Base-by-base conservation (phyloP, 2,113 vertebrate species). In the Burhinus bistriatus region DNA sequence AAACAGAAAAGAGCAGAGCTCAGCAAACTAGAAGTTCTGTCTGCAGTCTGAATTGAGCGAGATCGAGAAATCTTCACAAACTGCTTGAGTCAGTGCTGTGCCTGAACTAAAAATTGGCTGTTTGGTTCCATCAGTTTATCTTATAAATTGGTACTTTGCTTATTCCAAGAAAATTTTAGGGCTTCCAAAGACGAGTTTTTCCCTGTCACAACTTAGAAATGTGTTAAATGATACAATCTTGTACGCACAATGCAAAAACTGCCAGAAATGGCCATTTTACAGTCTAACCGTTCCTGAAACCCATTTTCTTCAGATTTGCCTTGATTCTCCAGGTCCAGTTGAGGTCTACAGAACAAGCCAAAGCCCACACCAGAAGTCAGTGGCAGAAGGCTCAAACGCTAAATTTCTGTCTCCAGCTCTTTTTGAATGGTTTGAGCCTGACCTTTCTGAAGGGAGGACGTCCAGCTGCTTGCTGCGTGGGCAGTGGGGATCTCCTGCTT, bases 401-500 rank as follows among this genome's bases (percentile, higher is more conserved):
- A 91, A 83, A 83, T 55, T 18, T 54, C 25, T 42, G 5, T 47
- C 32, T 83, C 30, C 18, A 52, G 4, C 7, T 85, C 30, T 90
- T 57, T 52, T 38, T 2, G 5, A 47, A 44, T 47, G 4, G 3
- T 80, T 68, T 47, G 34, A 47, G 6, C 11, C 8, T 22, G 34
- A 15, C 11, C 49, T 65, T 83, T 69, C 38, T 44, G 27, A 34
- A 1, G 2, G 40, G 15, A 93, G 3, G 12, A 52, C 15, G 65
- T 20, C 10, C 52, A 76, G 4, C 15, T 25, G 16, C 26, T 85
- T 2, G 0, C 42, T 68, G 26, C 5, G 1, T 23, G 12, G 29
- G 15, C 29, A 82, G 18, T 18, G 9, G 5, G 27, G 12, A 76
- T 55, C 9, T 78, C 51, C 26, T 0, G 2, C 42, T 66, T 26